Evolutionary conservation across 2,113 vertebrate species (phyloP).

Genomic region (Xerus inauris): DNA sequence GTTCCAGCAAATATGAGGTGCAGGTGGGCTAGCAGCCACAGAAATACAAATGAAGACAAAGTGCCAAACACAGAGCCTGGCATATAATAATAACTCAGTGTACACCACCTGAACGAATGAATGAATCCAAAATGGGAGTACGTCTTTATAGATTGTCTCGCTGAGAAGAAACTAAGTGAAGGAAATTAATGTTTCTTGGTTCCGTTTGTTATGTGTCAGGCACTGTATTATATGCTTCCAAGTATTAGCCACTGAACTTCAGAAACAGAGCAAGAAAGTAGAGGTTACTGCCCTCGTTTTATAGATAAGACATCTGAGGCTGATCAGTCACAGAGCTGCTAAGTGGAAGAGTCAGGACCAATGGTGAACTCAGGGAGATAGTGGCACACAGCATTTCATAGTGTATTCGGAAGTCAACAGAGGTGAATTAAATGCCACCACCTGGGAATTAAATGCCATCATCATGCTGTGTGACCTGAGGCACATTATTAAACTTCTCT

Average conservation of each 20-base stretch:
- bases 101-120: neutral
- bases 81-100: too few relatives aligned
- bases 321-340: neutral
- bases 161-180: neutral
- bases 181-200: neutral
- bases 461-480: neutral
- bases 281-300: neutral
- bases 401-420: neutral
- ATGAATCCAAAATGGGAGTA: neutral
- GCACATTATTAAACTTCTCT: neutral
- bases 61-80: neutral
- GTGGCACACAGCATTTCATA: neutral
- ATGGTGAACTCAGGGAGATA: neutral
- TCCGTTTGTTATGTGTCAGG: neutral
- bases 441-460: too few relatives aligned
- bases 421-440: too few relatives aligned
- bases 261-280: neutral
- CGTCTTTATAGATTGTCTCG: neutral
- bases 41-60: neutral
- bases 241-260: neutral
- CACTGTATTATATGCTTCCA: neutral
- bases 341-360: neutral
- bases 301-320: neutral
- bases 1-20: fast-evolving
- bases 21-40: neutral